Conservation (phyloP, 30 jellyfish, hydroid and myxozoan species). For the Cassiopea xamachana region DNA sequence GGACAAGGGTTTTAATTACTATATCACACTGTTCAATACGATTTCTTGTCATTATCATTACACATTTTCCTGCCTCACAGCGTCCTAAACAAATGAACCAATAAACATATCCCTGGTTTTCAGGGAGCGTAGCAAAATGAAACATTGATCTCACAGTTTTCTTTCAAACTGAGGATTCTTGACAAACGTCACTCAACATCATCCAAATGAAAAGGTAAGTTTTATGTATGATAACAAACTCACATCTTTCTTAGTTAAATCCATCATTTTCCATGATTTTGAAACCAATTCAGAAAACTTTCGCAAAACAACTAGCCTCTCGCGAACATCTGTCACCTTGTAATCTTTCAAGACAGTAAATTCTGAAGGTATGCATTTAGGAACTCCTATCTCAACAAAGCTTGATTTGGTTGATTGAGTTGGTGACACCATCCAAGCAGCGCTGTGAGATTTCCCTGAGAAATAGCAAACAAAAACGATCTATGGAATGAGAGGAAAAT, state of each 20-base stretch:
- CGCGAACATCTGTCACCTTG: constrained; percentile 54
- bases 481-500: neutral
- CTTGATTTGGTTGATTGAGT: constrained; percentile 33
- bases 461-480: neutral
- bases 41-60: too few species aligned
- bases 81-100: too few species aligned
- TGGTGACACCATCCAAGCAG: constrained; percentile 91
- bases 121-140: too few species aligned
- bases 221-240: neutral
- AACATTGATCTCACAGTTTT: too few species aligned
- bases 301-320: constrained; percentile 64
- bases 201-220: too few species aligned
- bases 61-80: too few species aligned
- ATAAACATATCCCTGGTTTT: too few species aligned
- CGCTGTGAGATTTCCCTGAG: constrained; percentile 86
- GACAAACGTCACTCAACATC: too few species aligned
- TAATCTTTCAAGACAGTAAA: constrained; percentile 60
- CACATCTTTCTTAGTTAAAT: constrained; percentile 41
- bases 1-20: too few species aligned
- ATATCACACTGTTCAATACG: too few species aligned
- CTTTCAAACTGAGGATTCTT: too few species aligned
- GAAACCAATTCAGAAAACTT: constrained; percentile 79
- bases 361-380: constrained; percentile 76
- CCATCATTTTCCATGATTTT: constrained; percentile 74
- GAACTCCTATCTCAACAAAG: constrained; percentile 71